Evolutionary conservation across 2,888 invertebrate species (phyloP).

Genomic region (Cantharis rufa): DNA sequence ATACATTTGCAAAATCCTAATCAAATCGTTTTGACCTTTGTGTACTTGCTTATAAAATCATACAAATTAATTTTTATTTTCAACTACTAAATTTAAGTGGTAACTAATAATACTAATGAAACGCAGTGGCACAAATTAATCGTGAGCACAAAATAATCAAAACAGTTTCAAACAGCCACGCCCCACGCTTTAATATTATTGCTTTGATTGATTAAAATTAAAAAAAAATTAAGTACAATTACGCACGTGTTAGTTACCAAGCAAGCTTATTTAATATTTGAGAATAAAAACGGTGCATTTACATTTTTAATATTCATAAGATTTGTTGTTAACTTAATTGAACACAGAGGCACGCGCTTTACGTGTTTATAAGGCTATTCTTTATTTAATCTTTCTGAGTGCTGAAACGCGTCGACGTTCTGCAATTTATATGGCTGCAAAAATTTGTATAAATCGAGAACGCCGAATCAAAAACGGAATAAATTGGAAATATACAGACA

Average conservation of each 20-base stretch:
- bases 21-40: background rate
- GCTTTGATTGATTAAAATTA: background rate
- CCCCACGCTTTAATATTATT: background rate
- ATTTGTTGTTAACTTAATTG: conserved; percentile 26
- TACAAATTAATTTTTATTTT: background rate
- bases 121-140: background rate
- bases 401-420: conserved; percentile 23
- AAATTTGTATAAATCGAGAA: conserved; percentile 28
- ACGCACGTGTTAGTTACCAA: conserved; percentile 12
- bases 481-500: conserved; percentile 24
- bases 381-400: conserved; percentile 12
- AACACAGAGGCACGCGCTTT: conserved; percentile 29
- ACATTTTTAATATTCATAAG: conserved; percentile 18
- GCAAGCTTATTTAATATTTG: conserved; percentile 4
- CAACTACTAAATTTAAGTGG: background rate
- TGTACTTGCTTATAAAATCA: background rate
- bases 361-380: conserved; percentile 27
- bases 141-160: background rate
- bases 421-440: conserved; percentile 31
- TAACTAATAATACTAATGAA: background rate
- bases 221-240: conserved; percentile 11
- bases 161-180: background rate
- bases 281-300: conserved; percentile 5
- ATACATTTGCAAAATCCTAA: background rate
- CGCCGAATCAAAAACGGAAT: conserved; percentile 18